Evolutionary conservation across 2,888 invertebrate genomes (phyloP), one percentile per base, ranked within the genome.

Genomic region (Gisinianus flammeolus): DNA sequence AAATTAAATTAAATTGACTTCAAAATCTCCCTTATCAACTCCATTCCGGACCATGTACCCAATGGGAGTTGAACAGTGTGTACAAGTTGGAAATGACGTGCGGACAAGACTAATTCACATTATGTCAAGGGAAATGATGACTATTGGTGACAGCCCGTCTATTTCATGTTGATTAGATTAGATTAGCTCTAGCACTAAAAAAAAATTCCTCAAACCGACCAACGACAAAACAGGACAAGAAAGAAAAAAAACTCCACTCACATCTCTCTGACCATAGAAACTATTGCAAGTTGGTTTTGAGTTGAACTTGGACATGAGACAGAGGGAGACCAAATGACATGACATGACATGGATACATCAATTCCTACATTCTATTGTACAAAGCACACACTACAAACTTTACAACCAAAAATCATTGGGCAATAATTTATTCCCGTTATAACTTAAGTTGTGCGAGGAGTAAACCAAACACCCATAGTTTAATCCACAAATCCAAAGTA

Each of bases 321-420:
- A 72, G 44, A 26, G 44, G 30, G 26, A 74, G 64, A 64, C 44
- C 31, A 64, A 28, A 64, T 66, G 74, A 74, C 74, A 74, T 58
- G 58, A 58, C 56, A 72, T 74, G 74, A 74, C 74, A 35, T 62
- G 74, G 66, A 66, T 67, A 52, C 74, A 66, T 74, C 74, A 74
- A 74, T 66, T 74, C 22, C 58, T 58, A 44, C 44, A 44, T 44
- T 44, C 44, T 35, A 35, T 12, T 8, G 35, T 12, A 5, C n/a
- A 56, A 6, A 56, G 56, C 56, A 6, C n/a, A 56, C 19, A 56
- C 5, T n/a, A 6, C 22, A 22, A n/a, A 58, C 0, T 26, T 2
- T 12, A 64, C 24, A 10, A 4, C 5, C 26, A 4, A 64, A 6
- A 56, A n/a, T n/a, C n/a, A n/a, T n/a, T n/a, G n/a, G n/a, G n/a